Evolutionary conservation across 2,113 vertebrate genomes (phyloP).

Genomic region (Procapra przewalskii): DNA sequence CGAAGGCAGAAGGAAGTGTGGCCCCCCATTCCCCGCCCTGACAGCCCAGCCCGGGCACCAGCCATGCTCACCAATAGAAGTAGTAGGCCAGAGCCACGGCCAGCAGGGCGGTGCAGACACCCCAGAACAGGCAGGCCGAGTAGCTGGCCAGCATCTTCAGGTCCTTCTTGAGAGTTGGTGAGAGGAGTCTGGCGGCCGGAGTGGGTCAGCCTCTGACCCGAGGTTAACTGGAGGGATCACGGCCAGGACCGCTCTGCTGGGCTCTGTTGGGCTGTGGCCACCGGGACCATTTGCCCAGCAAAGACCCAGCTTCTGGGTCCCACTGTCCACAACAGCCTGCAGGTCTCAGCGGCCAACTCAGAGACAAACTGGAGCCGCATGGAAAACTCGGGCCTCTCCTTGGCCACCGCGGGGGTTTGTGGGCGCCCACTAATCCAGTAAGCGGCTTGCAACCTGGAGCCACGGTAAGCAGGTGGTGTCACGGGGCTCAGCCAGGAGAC

Average conservation of each 20-base stretch:
- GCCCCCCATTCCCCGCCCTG: not conserved
- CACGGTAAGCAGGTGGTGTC: not conserved
- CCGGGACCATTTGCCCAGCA: not conserved
- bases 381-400: fast-evolving
- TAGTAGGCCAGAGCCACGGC: slow-evolving; percentile 82
- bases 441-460: slow-evolving; percentile 24
- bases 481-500: fast-evolving
- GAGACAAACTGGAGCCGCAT: not conserved
- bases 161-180: not conserved
- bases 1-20: not conserved
- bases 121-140: slow-evolving; percentile 79
- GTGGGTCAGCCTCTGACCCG: not conserved
- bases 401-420: fast-evolving
- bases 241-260: not conserved
- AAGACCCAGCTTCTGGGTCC: not conserved
- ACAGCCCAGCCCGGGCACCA: not conserved
- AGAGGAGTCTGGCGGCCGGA: fast-evolving
- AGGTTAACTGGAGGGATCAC: slow-evolving; percentile 66
- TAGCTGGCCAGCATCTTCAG: slow-evolving; percentile 78
- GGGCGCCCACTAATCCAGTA: slow-evolving; percentile 46
- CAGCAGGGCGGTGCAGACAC: slow-evolving; percentile 77
- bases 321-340: not conserved
- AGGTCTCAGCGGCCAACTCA: not conserved
- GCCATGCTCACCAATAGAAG: slow-evolving; percentile 83
- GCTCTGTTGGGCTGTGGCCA: fast-evolving